Percentiles rank a stretch among this genome's conserved stretches.
These are phyloP conservation scores for Vanessa tameamea DNA, from an alignment of 1,140 invertebrate species.

Conservation along the genomic window DNA sequence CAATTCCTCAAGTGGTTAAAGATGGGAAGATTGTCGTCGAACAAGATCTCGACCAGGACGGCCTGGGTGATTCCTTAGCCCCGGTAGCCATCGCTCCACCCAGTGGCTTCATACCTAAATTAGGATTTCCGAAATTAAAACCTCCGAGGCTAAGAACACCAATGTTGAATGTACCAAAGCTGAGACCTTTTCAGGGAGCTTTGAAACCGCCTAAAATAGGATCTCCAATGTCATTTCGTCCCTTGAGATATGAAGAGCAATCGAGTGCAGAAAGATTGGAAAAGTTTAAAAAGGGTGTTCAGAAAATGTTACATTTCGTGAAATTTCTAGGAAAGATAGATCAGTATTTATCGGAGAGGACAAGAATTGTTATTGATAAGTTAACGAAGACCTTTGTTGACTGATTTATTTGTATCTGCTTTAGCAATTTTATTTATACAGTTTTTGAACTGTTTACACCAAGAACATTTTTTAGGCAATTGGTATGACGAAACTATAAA, in stretches of 20 bases:
- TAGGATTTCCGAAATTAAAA: slow-evolving; percentile 49
- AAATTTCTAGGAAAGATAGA: slow-evolving; percentile 70
- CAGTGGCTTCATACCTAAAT: slow-evolving; percentile 51
- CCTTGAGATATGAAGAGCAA: slow-evolving; percentile 52
- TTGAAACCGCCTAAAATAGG: slow-evolving; percentile 51
- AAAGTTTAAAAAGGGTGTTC: slow-evolving; percentile 70
- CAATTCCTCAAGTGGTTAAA: slow-evolving; percentile 63
- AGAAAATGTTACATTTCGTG: slow-evolving; percentile 69
- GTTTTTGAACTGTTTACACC: too few species aligned
- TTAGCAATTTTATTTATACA: background rate
- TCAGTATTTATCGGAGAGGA: slow-evolving; percentile 70
- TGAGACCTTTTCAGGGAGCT: slow-evolving; percentile 39
- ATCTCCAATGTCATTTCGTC: slow-evolving; percentile 43
- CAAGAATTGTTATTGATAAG: slow-evolving; percentile 67
- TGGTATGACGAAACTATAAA: too few species aligned
- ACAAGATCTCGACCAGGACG: slow-evolving; percentile 51
- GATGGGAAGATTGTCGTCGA: slow-evolving; percentile 61
- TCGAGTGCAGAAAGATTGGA: slow-evolving; percentile 70
- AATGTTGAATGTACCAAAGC: slow-evolving; percentile 54
- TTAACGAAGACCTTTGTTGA: slow-evolving; percentile 67
- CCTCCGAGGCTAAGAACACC: slow-evolving; percentile 53
- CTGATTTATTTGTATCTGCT: slow-evolving; percentile 29
- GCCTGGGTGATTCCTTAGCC: slow-evolving; percentile 51
- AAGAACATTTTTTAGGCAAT: too few species aligned
- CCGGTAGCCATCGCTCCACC: slow-evolving; percentile 58